A percentile compares a stretch with the other conserved stretches of the same genome.
phyloP scores from a whole-genome alignment of 2,888 invertebrate species.

The Phalera bucephala region DNA sequence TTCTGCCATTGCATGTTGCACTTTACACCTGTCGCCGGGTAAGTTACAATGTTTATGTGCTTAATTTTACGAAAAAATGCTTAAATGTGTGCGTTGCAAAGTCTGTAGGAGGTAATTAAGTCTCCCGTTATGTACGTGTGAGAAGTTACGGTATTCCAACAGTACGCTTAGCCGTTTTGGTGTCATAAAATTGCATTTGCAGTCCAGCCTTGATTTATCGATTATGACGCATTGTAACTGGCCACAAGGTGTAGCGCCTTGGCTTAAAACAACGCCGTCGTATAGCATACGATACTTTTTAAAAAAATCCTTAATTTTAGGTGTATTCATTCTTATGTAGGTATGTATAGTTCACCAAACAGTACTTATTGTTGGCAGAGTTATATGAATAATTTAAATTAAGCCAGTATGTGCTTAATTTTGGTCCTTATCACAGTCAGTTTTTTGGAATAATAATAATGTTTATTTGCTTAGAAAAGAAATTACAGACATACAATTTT shows the following conservation, averaged over 20 bases:
- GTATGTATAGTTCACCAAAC: no score
- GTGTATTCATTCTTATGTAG: no score
- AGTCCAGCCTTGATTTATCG: slow-evolving; percentile 61
- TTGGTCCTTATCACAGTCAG: no score
- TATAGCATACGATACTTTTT: neutral
- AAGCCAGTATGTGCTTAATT: no score
- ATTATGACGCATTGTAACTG: slow-evolving; percentile 46
- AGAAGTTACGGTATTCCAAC: slow-evolving; percentile 21
- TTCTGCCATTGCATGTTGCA: slow-evolving; percentile 37
- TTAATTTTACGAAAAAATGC: slow-evolving; percentile 21
- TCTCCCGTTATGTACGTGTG: slow-evolving; percentile 24
- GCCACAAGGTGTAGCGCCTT: slow-evolving; percentile 14
- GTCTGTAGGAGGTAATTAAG: slow-evolving; percentile 15
- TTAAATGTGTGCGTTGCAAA: slow-evolving; percentile 6
- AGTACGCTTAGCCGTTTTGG: slow-evolving; percentile 16
- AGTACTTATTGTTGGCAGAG: no score
- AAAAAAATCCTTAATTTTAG: no score
- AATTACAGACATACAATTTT: no score
- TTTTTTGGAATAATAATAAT: no score
- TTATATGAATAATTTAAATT: no score
- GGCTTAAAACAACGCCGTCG: slow-evolving; percentile 3
- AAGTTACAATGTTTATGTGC: slow-evolving; percentile 40
- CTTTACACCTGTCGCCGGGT: slow-evolving; percentile 70
- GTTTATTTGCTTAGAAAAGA: no score
- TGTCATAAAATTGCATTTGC: slow-evolving; percentile 53